Conservation (phyloP, 2,113 vertebrate genomes). For the Thalassoma bifasciatum region DNA sequence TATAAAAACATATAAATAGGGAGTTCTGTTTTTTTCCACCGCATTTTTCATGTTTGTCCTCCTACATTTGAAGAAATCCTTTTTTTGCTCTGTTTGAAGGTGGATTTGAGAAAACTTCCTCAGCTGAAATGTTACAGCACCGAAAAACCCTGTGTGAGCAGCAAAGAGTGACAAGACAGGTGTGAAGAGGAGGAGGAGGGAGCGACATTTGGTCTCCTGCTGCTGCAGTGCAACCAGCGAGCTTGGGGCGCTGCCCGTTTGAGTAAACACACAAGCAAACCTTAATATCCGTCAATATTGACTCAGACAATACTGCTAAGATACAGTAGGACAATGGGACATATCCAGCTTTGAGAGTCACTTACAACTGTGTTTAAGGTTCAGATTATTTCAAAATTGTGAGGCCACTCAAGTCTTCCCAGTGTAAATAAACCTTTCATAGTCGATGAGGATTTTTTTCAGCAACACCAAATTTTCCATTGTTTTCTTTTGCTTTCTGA, state of each 20-base stretch:
- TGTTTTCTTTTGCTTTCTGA: not conserved
- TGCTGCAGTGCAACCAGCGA: not conserved
- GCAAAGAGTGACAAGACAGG: conserved; percentile 43
- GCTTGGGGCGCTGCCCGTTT: conserved; percentile 2
- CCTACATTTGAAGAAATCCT: too few species aligned
- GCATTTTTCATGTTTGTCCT: not conserved
- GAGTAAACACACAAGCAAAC: conserved; percentile 25
- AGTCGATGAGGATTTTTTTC: conserved; percentile 1
- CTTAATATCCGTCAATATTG: conserved; percentile 18
- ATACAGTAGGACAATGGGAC: not conserved
- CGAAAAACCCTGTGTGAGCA: not conserved
- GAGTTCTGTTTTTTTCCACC: not conserved
- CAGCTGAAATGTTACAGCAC: conserved; percentile 3
- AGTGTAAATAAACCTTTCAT: not conserved
- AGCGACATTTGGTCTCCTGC: conserved; percentile 10
- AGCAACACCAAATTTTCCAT: not conserved
- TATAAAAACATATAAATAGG: too few species aligned
- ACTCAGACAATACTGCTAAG: not conserved
- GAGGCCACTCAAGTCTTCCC: not conserved
- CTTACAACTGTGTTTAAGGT: not conserved
- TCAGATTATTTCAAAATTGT: not conserved
- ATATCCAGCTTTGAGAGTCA: not conserved
- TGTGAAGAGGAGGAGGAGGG: conserved; percentile 31
- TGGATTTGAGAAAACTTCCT: not conserved
- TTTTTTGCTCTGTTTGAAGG: not conserved